Evolutionary conservation across 2,888 invertebrate species (phyloP).

Genomic region (Sepiola atlantica): DNA sequence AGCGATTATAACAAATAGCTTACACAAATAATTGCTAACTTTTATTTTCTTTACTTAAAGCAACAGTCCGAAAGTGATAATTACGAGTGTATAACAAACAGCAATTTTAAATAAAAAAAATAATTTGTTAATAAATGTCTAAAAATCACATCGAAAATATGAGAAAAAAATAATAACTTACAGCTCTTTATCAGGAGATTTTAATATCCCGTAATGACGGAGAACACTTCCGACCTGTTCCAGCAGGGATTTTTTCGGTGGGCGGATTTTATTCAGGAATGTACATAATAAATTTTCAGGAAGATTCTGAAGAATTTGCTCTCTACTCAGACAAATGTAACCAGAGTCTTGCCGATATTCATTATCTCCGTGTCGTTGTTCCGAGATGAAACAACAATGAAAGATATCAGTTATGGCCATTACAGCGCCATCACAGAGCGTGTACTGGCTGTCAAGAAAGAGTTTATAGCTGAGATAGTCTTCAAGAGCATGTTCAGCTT

Average conservation of each 20-base stretch:
- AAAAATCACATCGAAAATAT: not conserved
- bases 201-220: constrained; percentile 68
- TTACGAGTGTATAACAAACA: no score
- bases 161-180: constrained; percentile 50
- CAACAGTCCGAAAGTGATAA: no score
- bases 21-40: no score
- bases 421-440: constrained; percentile 63
- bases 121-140: not conserved
- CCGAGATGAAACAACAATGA: constrained; percentile 73
- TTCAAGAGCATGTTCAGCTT: constrained; percentile 68
- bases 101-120: no score
- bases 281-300: constrained; percentile 69
- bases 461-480: constrained; percentile 67
- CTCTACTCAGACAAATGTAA: constrained; percentile 70
- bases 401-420: constrained; percentile 72
- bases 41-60: no score
- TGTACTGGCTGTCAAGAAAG: constrained; percentile 55
- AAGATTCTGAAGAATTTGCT: constrained; percentile 70
- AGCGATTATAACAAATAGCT: no score
- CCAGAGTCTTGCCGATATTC: constrained; percentile 68
- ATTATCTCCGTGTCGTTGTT: constrained; percentile 63
- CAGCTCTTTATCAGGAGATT: constrained; percentile 68
- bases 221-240: constrained; percentile 70
- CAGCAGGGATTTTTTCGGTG: constrained; percentile 67
- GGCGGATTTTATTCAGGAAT: constrained; percentile 67